Evolutionary conservation across 2,113 vertebrate genomes (phyloP), one percentile per base, ranked within the genome.

Genomic region (Hippocampus comes): DNA sequence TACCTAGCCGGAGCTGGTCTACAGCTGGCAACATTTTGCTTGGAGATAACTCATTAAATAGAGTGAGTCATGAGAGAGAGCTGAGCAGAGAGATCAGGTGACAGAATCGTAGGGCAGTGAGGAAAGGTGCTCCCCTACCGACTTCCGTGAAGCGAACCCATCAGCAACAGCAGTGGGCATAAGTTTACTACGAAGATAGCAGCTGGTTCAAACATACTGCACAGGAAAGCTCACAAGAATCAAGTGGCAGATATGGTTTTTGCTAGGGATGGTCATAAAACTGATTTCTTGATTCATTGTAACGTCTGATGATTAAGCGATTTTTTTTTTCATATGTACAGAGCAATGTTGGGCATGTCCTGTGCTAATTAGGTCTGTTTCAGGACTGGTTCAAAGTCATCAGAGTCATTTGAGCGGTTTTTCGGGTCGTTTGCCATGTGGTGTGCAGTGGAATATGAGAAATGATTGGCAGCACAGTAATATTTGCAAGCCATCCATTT

Each of bases 31-130:
- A 75, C 77, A 76, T 74, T 74, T 74, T 20, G 72, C 86, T 79
- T 80, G 42, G 74, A 75, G 74, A 38, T 72, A 86, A 80, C 80
- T 88, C 80, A 89, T 87, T 90, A 87, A 88, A 80, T 70, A 84
- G 83, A 89, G 83, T 84, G 85, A 85, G 74, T 81, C 84, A 78
- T 84, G 75, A 77, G 9, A 56, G 74, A 67, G 78, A 80, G 77
- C 63, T 27, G 78, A 82, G 82, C 71, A 69, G 72, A 17, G 68
- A 80, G 82, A 89, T 90, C 86, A 84, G 85, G 84, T 90, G 77
- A 72, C 82, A 75, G 74, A 64, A 75, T 71, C 42, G 75, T 67
- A 74, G 67, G 66, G 73, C 18, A 65, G 73, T 34, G 75, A 74
- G 72, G 76, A 80, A 74, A 82, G 73, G 76, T 82, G 68, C 71